phyloP scores from a whole-genome alignment of 1,140 invertebrate genomes.

The Sminthurides bifidus region DNA sequence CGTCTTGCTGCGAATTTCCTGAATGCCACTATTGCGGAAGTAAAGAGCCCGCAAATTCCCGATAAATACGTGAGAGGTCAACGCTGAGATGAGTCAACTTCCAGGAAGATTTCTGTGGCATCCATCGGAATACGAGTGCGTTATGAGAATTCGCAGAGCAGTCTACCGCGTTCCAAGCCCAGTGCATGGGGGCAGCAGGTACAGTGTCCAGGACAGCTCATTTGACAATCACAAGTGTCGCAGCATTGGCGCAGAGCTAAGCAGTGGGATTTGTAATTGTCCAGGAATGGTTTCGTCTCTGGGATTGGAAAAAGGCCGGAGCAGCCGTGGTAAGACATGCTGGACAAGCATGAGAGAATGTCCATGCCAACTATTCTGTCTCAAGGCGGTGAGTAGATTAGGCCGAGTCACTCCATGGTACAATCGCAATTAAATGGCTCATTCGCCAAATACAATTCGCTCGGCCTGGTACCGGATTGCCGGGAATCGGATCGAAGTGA shows the following conservation, averaged over 20 bases:
- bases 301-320: slow-evolving; percentile 4
- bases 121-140: slow-evolving; percentile 95
- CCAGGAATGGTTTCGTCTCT: slow-evolving; percentile 11
- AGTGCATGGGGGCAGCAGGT: slow-evolving; percentile 83
- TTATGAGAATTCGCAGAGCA: slow-evolving; percentile 54
- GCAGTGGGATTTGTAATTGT: slow-evolving; percentile 77
- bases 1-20: slow-evolving; percentile 76
- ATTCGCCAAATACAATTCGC: slow-evolving; percentile 77
- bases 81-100: slow-evolving; percentile 63
- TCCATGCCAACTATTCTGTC: slow-evolving; percentile 77
- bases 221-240: slow-evolving; percentile 87
- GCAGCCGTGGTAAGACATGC: slow-evolving; percentile 40
- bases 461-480: slow-evolving; percentile 56
- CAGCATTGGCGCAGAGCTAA: slow-evolving; percentile 86
- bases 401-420: slow-evolving; percentile 66
- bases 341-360: slow-evolving; percentile 70
- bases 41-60: slow-evolving; percentile 77
- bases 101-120: slow-evolving; percentile 78
- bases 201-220: slow-evolving; percentile 79
- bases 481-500: slow-evolving; percentile 69
- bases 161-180: slow-evolving; percentile 84
- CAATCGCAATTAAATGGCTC: slow-evolving; percentile 86
- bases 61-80: slow-evolving; percentile 81
- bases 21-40: slow-evolving; percentile 72
- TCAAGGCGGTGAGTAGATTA: slow-evolving; percentile 48